Percentiles rank a stretch among this genome's conserved stretches.
phyloP scores from a whole-genome alignment of 64 coral and sea anemone species.

The Montipora capricornis region DNA sequence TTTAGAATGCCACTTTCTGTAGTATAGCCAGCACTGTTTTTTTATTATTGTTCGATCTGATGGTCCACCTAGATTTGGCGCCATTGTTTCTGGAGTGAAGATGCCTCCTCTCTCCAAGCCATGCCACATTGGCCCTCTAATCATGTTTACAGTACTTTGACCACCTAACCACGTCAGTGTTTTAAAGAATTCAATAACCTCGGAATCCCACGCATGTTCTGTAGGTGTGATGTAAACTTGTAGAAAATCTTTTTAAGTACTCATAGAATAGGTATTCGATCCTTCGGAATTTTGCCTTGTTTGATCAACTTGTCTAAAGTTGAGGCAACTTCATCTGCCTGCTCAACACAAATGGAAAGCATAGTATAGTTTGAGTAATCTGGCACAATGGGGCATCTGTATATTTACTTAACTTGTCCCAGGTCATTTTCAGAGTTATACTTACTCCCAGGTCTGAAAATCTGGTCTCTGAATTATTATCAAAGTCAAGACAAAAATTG shows the following conservation, averaged over 20 bases:
- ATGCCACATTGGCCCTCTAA: constrained; percentile 66
- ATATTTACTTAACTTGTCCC: no score
- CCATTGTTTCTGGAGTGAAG: constrained; percentile 7
- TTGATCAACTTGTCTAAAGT: no score
- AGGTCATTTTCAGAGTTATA: no score
- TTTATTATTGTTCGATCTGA: constrained; percentile 38
- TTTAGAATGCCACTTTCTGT: constrained; percentile 62
- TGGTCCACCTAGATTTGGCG: constrained; percentile 56
- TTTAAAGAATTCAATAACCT: constrained; percentile 30
- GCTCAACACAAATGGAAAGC: no score
- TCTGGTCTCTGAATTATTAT: no score
- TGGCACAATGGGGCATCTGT: no score
- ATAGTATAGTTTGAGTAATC: no score
- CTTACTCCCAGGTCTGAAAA: no score
- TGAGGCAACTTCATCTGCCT: no score
- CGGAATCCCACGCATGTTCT: background rate
- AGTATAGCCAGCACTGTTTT: constrained; percentile 50
- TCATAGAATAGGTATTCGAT: background rate
- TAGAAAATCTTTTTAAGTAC: background rate
- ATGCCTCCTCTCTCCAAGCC: constrained; percentile 23
- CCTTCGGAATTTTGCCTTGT: no score
- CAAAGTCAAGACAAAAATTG: no score
- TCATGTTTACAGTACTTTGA: constrained; percentile 50
- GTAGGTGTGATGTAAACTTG: background rate
- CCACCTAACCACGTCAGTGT: constrained; percentile 35